A percentile compares a stretch with the other conserved stretches of the same genome.
Evolutionary conservation across 2,113 vertebrate species (phyloP).

Genomic region (Oplegnathus fasciatus): DNA sequence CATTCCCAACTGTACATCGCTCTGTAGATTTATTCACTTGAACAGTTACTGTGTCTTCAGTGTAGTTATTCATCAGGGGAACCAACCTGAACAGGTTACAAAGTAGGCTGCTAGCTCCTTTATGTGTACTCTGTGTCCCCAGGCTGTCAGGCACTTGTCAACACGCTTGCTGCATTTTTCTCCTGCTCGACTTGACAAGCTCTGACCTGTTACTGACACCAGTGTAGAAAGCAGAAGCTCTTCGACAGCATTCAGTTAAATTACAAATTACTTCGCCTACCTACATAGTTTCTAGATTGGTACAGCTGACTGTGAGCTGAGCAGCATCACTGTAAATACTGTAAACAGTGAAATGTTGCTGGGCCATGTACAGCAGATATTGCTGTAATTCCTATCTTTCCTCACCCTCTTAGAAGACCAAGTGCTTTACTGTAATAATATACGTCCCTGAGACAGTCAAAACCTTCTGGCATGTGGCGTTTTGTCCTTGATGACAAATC

Average conservation of each 20-base stretch:
- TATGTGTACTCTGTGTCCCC: neutral
- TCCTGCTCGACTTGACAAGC: conserved; percentile 56
- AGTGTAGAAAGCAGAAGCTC: conserved; percentile 34
- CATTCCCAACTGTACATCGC: neutral
- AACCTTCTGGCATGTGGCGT: conserved; percentile 2
- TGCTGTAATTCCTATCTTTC: neutral
- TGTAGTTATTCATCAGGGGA: neutral
- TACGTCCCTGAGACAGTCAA: neutral
- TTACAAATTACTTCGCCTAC: neutral
- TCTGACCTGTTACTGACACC: conserved; percentile 63
- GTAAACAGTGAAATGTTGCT: neutral
- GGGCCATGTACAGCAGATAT: neutral
- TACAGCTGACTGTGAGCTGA: neutral
- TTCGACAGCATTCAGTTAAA: neutral
- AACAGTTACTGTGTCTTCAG: neutral
- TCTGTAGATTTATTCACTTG: neutral
- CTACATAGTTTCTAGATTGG: neutral
- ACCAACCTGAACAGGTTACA: conserved; percentile 24
- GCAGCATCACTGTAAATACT: neutral
- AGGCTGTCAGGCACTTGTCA: conserved; percentile 28
- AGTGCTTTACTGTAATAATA: neutral
- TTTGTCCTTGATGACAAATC: neutral
- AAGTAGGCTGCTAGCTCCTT: conserved; percentile 17
- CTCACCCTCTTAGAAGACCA: neutral
- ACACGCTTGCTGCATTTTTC: conserved; percentile 64